phyloP scores from a whole-genome alignment of 1,140 invertebrate species.

The Chymomyza costata region DNA sequence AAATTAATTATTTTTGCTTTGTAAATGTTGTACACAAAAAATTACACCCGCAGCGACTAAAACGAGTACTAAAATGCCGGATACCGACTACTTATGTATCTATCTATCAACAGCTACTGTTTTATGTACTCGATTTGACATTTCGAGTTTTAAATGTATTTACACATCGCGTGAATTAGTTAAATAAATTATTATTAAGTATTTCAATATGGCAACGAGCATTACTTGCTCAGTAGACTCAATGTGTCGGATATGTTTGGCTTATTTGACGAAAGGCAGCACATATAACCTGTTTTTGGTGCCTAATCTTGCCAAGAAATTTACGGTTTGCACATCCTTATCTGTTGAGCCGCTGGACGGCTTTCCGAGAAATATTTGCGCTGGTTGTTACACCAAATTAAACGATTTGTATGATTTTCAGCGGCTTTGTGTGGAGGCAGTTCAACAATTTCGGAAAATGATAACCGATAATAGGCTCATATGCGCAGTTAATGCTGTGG shows the following conservation, averaged over 20 bases:
- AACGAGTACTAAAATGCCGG: neutral
- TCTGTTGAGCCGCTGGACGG: constrained; percentile 50
- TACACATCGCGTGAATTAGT: no score
- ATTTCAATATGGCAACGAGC: constrained; percentile 19
- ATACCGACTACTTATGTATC: neutral
- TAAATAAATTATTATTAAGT: no score
- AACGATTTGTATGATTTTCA: constrained; percentile 58
- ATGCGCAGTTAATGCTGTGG: constrained; percentile 1
- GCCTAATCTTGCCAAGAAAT: constrained; percentile 49
- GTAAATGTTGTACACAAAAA: neutral
- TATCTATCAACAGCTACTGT: no score
- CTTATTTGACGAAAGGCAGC: constrained; percentile 29
- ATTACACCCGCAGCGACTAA: neutral
- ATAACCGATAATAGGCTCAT: constrained; percentile 25
- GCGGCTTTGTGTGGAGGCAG: constrained; percentile 39
- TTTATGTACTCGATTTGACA: constrained; percentile 2
- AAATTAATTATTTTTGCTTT: neutral
- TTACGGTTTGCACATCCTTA: constrained; percentile 45
- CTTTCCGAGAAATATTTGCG: constrained; percentile 48
- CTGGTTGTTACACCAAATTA: constrained; percentile 36
- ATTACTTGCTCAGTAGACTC: constrained; percentile 34
- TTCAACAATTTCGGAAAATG: constrained; percentile 49
- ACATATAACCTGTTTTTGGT: constrained; percentile 49
- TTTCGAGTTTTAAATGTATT: no score
- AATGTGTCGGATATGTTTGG: constrained; percentile 62